Evolutionary conservation across 1,140 invertebrate genomes (phyloP), one percentile per base, ranked within the genome.

Genomic region (Aphaenogaster floridana): DNA sequence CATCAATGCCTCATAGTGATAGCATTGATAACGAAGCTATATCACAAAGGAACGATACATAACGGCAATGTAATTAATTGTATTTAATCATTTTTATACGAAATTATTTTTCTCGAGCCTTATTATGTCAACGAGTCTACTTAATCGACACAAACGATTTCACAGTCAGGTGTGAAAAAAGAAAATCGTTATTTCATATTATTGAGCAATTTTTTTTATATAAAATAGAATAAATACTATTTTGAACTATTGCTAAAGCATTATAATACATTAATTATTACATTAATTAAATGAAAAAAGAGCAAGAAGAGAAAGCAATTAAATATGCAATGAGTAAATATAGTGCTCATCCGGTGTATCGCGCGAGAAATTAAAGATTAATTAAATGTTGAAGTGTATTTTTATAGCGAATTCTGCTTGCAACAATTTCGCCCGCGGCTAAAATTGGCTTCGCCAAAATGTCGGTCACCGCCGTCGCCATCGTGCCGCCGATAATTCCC

Each of bases 401-500:
- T 84, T 76, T 84, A 74, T 28, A 57, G 42, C 15, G n/a, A 72
- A 61, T 61, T 50, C 17, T n/a, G 39, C 17, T 48, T 17, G 68
- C 80, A 42, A 54, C 34, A 39, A 42, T 76, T 39, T 45, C 42
- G 57, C 42, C 9, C 68, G 54, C 28, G 42, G 68, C 45, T 84
- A 61, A 84, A 84, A 84, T 76, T 84, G 45, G 54, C 54, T 39
- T 48, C 42, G 42, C 54, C 54, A 34, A 74, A 84, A 84, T 84
- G 54, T 84, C 80, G 80, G 80, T 84, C 80, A 84, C 54, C 80
- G 63, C 15, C 78, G 52, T 57, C 66, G 78, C 78, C 63, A 81
- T 54, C 78, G 39, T n/a, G 39, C 64, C 66, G 54, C 54, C 80
- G 69, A 84, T 84, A 84, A 84, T 84, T 84, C 52, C 34, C 69